Conservation (phyloP, 2,113 vertebrate species). For the Galbula dea region DNA sequence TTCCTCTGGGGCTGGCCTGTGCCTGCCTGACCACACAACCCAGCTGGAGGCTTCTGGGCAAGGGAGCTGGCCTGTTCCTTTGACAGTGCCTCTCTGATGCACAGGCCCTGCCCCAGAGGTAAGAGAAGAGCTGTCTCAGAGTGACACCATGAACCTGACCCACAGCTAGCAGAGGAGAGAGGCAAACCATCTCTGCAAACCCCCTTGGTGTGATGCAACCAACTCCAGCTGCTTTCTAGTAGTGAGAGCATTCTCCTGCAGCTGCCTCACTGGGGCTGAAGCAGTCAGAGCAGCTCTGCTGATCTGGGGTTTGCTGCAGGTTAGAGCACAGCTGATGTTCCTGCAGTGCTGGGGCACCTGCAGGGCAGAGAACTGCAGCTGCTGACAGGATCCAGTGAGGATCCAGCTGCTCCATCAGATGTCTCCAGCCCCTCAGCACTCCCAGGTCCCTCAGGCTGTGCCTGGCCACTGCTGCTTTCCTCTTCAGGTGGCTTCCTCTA, state of each 20-base stretch:
- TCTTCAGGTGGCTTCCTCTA: too few relatives aligned
- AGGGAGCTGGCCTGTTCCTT: not conserved
- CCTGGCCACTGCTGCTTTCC: too few relatives aligned
- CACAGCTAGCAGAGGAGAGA: not conserved
- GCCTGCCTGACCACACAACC: not conserved
- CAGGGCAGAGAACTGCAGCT: not conserved
- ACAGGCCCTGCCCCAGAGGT: not conserved
- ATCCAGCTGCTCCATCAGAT: accelerated
- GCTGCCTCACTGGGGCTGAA: not conserved
- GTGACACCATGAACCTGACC: not conserved
- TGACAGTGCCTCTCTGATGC: not conserved
- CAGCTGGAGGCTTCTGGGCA: not conserved
- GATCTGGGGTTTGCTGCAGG: not conserved
- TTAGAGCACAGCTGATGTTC: not conserved
- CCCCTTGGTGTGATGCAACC: too few relatives aligned
- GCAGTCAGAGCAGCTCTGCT: not conserved
- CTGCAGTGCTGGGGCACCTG: not conserved
- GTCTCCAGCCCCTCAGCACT: not conserved
- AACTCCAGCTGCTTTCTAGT: not conserved
- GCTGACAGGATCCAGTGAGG: not conserved
- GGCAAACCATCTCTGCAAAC: not conserved
- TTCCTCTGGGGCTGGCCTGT: not conserved
- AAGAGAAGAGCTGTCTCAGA: not conserved
- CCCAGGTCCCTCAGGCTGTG: too few relatives aligned
- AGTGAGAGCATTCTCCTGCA: not conserved